A percentile compares a stretch with the other conserved stretches of the same genome.
phyloP scores from a whole-genome alignment of 2,797 vertebrate genomes.

The Eleutherodactylus coqui region DNA sequence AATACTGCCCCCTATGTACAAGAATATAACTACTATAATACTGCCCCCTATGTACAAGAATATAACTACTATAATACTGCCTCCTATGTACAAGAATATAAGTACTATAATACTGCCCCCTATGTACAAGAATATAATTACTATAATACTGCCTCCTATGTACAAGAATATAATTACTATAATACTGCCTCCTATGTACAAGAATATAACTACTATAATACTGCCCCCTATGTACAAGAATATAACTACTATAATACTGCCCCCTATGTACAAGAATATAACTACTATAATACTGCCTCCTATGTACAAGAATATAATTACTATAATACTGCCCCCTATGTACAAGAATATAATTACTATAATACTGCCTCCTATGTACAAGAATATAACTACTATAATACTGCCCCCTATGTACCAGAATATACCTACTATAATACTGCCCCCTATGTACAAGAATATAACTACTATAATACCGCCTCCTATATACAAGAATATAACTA shows the following conservation, averaged over 20 bases:
- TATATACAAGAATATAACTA: constrained; percentile 1
- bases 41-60: too few species aligned
- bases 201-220: too few species aligned
- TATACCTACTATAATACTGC: not conserved
- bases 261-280: constrained; percentile 13
- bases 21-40: too few species aligned
- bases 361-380: not conserved
- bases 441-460: not conserved
- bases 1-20: too few species aligned
- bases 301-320: constrained; percentile 11
- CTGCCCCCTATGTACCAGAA: not conserved
- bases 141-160: constrained; percentile 6
- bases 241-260: too few species aligned
- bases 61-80: too few species aligned
- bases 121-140: not conserved
- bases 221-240: too few species aligned
- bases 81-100: constrained; percentile 17
- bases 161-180: constrained; percentile 25
- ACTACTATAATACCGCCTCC: constrained; percentile 7
- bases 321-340: not conserved
- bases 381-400: constrained; percentile 11
- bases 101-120: constrained; percentile 9
- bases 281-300: constrained; percentile 3
- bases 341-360: constrained; percentile 15
- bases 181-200: too few species aligned